Evolutionary conservation across 1,140 invertebrate species (phyloP).

Genomic region (Pseudoatta argentina): DNA sequence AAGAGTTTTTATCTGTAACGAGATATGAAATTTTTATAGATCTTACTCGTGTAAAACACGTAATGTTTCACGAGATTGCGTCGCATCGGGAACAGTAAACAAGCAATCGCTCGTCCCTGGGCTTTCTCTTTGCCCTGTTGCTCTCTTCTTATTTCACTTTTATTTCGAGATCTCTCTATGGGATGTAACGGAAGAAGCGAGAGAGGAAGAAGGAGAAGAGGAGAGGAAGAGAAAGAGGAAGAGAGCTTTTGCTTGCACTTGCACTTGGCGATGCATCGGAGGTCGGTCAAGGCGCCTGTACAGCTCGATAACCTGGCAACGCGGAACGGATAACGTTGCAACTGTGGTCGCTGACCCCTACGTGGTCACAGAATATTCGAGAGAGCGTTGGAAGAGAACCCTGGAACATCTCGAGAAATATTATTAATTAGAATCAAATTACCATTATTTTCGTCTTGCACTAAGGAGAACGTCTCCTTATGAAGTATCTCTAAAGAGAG

Average conservation of each 20-base stretch:
- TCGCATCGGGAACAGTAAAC: conserved; percentile 1
- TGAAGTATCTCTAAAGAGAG: too few relatives aligned
- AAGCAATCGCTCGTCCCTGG: neutral
- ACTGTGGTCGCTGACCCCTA: conserved; percentile 79
- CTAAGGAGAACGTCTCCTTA: neutral
- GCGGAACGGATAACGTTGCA: conserved; percentile 81
- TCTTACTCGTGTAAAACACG: neutral
- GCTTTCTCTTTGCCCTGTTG: conserved; percentile 24
- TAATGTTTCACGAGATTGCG: neutral
- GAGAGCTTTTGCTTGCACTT: conserved; percentile 84
- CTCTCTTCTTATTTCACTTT: conserved; percentile 25
- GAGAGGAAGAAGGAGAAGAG: neutral
- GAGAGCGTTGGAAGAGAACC: conserved; percentile 35
- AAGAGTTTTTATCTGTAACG: neutral
- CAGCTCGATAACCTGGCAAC: conserved; percentile 85
- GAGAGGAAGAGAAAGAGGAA: conserved; percentile 37
- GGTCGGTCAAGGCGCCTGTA: conserved; percentile 85
- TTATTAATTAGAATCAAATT: neutral
- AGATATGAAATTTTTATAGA: conserved; percentile 20
- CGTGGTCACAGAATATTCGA: conserved; percentile 61
- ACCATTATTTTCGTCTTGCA: neutral
- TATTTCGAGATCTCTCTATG: conserved; percentile 13
- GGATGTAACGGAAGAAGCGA: neutral
- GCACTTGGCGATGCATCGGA: conserved; percentile 83
- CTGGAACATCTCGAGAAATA: conserved; percentile 32